Evolutionary conservation across 2,113 vertebrate genomes (phyloP).

Genomic region (Psammodynastes pulverulentus): DNA sequence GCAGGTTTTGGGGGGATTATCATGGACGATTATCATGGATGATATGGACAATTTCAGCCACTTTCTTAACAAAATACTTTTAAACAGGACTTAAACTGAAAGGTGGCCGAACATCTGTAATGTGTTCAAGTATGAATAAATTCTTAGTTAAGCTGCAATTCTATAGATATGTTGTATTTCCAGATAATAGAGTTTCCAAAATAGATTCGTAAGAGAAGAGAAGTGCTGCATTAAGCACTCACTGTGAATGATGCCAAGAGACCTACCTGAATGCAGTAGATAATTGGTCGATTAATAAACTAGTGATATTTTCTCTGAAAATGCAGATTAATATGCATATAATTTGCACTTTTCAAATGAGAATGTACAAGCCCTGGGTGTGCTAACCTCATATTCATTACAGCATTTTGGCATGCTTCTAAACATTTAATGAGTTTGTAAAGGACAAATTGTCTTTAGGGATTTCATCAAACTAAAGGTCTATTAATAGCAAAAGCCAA

Average conservation of each 20-base stretch:
- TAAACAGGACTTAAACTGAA: neutral
- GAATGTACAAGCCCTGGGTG: constrained; percentile 43
- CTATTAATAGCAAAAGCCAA: constrained; percentile 45
- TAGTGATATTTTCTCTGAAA: constrained; percentile 20
- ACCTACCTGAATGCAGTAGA: neutral
- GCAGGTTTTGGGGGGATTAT: no score
- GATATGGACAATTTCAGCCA: neutral
- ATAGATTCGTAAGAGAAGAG: neutral
- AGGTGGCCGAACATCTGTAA: neutral
- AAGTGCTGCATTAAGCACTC: neutral
- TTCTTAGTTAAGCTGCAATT: neutral
- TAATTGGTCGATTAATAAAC: neutral
- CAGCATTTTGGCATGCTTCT: constrained; percentile 62
- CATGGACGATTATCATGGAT: neutral
- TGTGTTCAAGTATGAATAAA: neutral
- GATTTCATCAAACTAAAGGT: constrained; percentile 59
- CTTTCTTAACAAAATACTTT: neutral
- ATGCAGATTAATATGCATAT: constrained; percentile 32
- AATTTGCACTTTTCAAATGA: constrained; percentile 41
- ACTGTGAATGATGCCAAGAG: neutral
- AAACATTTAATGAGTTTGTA: constrained; percentile 70
- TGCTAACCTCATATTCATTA: constrained; percentile 59
- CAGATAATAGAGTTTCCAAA: neutral
- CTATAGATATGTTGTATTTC: neutral
- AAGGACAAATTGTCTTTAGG: constrained; percentile 71